A percentile compares a stretch with the other conserved stretches of the same genome.
These are phyloP conservation scores for Coracopsis vasa DNA, from an alignment of 2,113 vertebrate species.

Conservation along the genomic window DNA sequence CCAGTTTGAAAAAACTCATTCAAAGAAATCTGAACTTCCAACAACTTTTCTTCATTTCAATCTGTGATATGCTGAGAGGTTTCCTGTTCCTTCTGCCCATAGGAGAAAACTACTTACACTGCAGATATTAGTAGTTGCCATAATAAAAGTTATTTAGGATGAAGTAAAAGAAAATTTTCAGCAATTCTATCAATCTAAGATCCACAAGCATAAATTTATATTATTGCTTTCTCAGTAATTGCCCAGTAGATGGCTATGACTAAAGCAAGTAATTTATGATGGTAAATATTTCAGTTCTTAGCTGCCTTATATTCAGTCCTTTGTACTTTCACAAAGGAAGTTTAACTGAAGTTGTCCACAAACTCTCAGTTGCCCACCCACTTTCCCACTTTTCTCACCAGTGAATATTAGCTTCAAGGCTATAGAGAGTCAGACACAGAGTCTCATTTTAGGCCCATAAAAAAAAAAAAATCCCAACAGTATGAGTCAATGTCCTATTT, in stretches of 20 bases:
- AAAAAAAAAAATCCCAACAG: neutral
- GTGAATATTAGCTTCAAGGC: neutral
- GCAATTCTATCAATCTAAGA: neutral
- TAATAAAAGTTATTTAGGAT: neutral
- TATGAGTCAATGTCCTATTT: neutral
- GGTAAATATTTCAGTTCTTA: neutral
- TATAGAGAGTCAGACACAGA: neutral
- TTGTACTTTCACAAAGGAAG: neutral
- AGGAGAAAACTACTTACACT: neutral
- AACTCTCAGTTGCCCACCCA: neutral
- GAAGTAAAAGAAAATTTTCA: neutral
- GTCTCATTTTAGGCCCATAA: neutral
- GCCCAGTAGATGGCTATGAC: neutral
- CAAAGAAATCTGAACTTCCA: neutral
- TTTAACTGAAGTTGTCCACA: neutral
- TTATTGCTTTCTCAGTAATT: neutral
- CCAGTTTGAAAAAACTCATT: neutral
- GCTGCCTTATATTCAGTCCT: neutral
- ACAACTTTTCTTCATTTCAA: neutral
- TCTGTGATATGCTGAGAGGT: neutral
- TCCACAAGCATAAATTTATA: neutral
- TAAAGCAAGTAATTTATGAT: neutral
- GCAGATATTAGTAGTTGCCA: neutral
- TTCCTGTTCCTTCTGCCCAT: neutral
- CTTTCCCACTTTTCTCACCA: neutral